These are phyloP conservation scores for Synanthedon tipuliformis DNA, from an alignment of 2,888 invertebrate genomes.

Conservation along the genomic window DNA sequence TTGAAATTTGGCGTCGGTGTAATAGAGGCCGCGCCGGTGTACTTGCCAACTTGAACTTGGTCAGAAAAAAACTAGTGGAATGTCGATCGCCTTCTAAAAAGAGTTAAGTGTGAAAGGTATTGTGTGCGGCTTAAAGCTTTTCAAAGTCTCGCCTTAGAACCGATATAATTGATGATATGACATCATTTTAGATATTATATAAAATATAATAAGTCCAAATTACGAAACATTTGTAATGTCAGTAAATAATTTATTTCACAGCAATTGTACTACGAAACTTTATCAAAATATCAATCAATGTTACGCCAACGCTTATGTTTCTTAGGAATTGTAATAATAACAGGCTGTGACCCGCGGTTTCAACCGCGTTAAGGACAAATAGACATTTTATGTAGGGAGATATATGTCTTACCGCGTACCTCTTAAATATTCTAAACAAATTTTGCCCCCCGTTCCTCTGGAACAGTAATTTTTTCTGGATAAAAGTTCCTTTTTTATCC, in stretches of 20 bases:
- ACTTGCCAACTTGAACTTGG: constrained; percentile 28
- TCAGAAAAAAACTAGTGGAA: constrained; percentile 28
- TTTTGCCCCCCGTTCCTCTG: too few relatives aligned
- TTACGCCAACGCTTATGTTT: not conserved
- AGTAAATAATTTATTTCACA: not conserved
- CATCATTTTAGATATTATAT: not conserved
- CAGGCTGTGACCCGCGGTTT: too few relatives aligned
- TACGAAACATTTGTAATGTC: not conserved
- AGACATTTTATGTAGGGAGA: too few relatives aligned
- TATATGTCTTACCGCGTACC: too few relatives aligned
- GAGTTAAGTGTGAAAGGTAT: constrained; percentile 36
- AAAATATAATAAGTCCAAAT: not conserved
- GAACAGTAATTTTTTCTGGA: too few relatives aligned
- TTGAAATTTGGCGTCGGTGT: not conserved
- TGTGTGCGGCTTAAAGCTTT: not conserved
- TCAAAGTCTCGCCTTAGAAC: not conserved
- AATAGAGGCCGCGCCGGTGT: constrained; percentile 3
- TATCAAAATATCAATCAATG: not conserved
- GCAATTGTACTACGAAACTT: not conserved
- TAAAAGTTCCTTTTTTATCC: too few relatives aligned
- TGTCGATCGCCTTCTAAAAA: constrained; percentile 47
- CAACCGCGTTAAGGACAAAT: too few relatives aligned
- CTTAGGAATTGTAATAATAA: not conserved
- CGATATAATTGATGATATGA: not conserved
- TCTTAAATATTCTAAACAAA: too few relatives aligned